These are phyloP conservation scores for Crenichthys baileyi DNA, from an alignment of 2,797 vertebrate species.

Conservation along the genomic window DNA sequence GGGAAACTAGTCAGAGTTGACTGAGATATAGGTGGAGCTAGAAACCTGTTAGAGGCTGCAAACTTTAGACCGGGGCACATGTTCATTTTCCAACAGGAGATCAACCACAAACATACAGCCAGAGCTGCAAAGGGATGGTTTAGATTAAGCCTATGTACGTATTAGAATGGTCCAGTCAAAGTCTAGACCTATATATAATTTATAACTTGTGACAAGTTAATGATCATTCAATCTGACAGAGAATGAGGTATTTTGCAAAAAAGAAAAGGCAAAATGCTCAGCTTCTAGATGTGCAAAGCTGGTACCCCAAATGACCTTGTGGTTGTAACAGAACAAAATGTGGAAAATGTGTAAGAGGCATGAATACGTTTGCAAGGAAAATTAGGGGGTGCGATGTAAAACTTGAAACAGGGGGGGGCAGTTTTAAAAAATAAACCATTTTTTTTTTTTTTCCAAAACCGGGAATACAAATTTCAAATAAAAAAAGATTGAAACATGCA, in stretches of 20 bases:
- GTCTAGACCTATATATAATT: not conserved
- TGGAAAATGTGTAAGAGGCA: too few relatives aligned
- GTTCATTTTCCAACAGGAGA: not conserved
- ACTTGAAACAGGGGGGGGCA: not conserved
- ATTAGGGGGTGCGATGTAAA: too few relatives aligned
- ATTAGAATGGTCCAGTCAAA: not conserved
- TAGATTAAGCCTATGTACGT: not conserved
- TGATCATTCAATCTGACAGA: not conserved
- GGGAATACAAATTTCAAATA: too few relatives aligned
- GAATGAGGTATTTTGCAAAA: not conserved
- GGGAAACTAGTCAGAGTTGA: not conserved
- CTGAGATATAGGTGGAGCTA: not conserved
- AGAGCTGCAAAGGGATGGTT: not conserved
- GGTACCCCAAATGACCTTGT: too few relatives aligned
- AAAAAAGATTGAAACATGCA: too few relatives aligned
- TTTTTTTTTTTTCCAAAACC: not conserved
- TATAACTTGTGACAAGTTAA: not conserved
- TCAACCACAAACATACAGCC: not conserved
- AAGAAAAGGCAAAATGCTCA: not conserved
- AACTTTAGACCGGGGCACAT: not conserved
- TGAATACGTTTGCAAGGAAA: too few relatives aligned
- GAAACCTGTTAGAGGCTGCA: not conserved
- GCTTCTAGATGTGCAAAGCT: not conserved
- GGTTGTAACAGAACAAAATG: not conserved
- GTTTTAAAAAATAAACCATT: rapidly evolving